Conservation (phyloP, 1,140 invertebrate species). For the Scylla paramamosain region DNA sequence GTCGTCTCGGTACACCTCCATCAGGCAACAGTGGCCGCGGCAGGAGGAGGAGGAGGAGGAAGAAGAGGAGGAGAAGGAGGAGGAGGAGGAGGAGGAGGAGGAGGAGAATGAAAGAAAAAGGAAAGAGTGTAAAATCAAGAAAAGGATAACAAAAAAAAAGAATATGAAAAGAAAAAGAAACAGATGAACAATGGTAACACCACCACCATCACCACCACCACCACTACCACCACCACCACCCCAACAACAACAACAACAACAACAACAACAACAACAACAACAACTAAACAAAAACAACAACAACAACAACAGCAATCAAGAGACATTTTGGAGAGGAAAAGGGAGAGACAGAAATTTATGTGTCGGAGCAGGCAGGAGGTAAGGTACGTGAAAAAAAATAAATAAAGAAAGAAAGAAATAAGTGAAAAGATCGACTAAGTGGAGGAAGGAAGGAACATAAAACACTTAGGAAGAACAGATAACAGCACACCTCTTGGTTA, state of each 20-base stretch:
- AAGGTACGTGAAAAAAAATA: background rate
- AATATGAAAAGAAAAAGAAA: too few relatives aligned
- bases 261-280: too few relatives aligned
- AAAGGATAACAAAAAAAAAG: too few relatives aligned
- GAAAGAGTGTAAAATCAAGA: too few relatives aligned
- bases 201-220: too few relatives aligned
- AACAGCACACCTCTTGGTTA: too few relatives aligned
- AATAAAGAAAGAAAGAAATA: background rate
- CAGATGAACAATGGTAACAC: too few relatives aligned
- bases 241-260: too few relatives aligned
- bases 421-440: background rate
- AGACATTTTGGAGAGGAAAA: background rate
- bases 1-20: background rate
- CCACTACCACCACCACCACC: too few relatives aligned
- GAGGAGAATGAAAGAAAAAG: background rate
- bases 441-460: background rate
- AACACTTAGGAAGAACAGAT: too few relatives aligned
- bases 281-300: too few relatives aligned
- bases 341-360: background rate
- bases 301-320: too few relatives aligned
- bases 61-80: background rate
- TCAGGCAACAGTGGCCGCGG: background rate
- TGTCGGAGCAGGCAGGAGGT: background rate
- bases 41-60: constrained; percentile 4
- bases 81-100: background rate